Evolutionary conservation across 2,113 vertebrate genomes (phyloP).

Genomic region (Aviceda subcristata): DNA sequence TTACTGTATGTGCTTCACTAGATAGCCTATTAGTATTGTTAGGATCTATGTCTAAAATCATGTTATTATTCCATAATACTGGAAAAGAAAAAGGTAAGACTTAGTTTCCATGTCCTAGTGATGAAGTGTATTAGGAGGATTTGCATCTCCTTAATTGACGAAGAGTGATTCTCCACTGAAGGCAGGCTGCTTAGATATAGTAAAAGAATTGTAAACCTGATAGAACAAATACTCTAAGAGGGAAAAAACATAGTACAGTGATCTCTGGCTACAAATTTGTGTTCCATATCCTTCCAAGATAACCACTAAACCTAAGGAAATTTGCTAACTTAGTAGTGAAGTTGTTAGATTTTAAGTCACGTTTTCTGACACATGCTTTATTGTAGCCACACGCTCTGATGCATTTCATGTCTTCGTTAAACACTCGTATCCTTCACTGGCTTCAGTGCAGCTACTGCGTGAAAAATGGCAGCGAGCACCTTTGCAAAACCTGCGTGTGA

Average conservation of each 20-base stretch:
- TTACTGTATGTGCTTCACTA: background rate
- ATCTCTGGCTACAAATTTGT: background rate
- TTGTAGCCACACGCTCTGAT: background rate
- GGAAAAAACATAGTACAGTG: background rate
- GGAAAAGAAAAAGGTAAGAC: background rate
- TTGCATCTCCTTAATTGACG: background rate
- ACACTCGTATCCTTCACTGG: rapidly evolving
- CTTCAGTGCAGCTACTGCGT: background rate
- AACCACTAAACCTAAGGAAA: background rate
- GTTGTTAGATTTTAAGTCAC: background rate
- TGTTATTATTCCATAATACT: background rate
- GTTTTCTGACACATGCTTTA: background rate
- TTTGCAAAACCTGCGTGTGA: background rate
- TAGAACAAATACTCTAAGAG: background rate
- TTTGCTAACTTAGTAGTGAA: background rate
- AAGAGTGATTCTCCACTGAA: background rate
- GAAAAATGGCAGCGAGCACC: background rate
- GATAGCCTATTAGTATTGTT: rapidly evolving
- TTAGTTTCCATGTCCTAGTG: background rate
- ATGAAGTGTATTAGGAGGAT: background rate
- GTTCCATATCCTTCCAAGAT: background rate
- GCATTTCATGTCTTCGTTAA: background rate
- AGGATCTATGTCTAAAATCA: background rate
- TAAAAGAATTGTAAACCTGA: background rate
- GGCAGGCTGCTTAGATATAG: background rate